These are phyloP conservation scores for Drosophila nigromelanica DNA, from an alignment of 1,140 invertebrate genomes.

Conservation along the genomic window DNA sequence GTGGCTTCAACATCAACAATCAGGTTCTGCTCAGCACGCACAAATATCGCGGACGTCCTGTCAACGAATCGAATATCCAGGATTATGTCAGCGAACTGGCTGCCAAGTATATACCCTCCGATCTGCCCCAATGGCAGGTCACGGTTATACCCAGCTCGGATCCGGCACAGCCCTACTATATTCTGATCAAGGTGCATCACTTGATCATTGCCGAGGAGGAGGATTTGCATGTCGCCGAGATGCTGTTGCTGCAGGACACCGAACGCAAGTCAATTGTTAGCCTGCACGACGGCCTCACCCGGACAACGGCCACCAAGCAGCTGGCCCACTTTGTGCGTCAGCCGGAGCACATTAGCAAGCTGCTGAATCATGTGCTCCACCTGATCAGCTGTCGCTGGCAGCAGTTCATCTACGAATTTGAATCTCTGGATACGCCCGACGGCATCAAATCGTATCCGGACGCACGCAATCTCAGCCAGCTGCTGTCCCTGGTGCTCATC, in stretches of 20 bases:
- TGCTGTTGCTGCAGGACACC: conserved; percentile 86
- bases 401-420: conserved; percentile 90
- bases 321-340: conserved; percentile 84
- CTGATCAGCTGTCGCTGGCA: conserved; percentile 91
- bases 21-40: conserved; percentile 87
- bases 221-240: conserved; percentile 89
- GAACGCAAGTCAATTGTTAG: conserved; percentile 39
- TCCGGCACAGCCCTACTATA: conserved; percentile 85
- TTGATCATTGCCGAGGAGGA: conserved; percentile 88
- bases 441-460: conserved; percentile 43
- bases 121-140: conserved; percentile 92
- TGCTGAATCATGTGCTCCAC: conserved; percentile 88
- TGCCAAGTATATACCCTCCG: conserved; percentile 89
- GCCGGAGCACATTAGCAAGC: conserved; percentile 87
- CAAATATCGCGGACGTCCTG: conserved; percentile 87
- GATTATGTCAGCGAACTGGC: conserved; percentile 91
- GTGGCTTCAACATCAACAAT: conserved; percentile 88
- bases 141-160: conserved; percentile 87
- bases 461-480: conserved; percentile 60
- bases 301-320: conserved; percentile 31
- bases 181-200: conserved; percentile 91
- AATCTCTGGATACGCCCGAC: conserved; percentile 88
- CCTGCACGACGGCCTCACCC: conserved; percentile 38
- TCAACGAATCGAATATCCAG: conserved; percentile 90
- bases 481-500: conserved; percentile 68